Evolutionary conservation across 2,888 invertebrate genomes (phyloP).

Genomic region (Melipona bicolor): DNA sequence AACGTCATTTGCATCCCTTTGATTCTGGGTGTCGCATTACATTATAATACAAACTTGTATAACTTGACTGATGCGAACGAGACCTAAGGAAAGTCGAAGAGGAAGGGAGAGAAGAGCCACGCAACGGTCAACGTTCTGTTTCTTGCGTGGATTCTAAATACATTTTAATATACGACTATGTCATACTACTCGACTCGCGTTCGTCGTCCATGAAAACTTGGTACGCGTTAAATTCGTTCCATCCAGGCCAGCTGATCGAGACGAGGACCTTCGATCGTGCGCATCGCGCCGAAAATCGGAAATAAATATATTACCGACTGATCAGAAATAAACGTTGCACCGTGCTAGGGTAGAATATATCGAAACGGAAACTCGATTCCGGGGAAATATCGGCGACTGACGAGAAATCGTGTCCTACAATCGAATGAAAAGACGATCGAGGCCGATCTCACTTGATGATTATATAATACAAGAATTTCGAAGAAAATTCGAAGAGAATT

Average conservation of each 20-base stretch:
- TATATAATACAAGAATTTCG: neutral
- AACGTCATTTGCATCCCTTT: too few species aligned
- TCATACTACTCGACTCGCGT: constrained; percentile 15
- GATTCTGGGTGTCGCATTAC: too few species aligned
- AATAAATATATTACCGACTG: constrained; percentile 27
- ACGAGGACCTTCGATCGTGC: constrained; percentile 4
- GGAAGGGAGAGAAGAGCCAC: constrained; percentile 27
- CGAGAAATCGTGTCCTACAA: neutral
- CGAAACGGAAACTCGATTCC: constrained; percentile 5
- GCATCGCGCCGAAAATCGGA: constrained; percentile 18
- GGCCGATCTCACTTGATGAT: too few species aligned
- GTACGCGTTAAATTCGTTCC: constrained; percentile 27
- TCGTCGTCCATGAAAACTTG: constrained; percentile 40
- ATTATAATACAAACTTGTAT: neutral
- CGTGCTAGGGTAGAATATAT: neutral
- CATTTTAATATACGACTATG: constrained; percentile 57
- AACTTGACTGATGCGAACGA: neutral
- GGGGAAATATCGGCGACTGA: neutral
- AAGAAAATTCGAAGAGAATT: neutral
- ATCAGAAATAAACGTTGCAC: constrained; percentile 38
- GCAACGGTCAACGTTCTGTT: constrained; percentile 66
- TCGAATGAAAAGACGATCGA: neutral
- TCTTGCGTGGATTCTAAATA: constrained; percentile 60
- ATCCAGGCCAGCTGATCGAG: constrained; percentile 37
- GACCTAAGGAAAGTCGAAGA: constrained; percentile 31